Percentiles rank a stretch among this genome's conserved stretches.
Evolutionary conservation across 2,888 invertebrate species (phyloP).

Genomic region (Machimus rusticus): DNA sequence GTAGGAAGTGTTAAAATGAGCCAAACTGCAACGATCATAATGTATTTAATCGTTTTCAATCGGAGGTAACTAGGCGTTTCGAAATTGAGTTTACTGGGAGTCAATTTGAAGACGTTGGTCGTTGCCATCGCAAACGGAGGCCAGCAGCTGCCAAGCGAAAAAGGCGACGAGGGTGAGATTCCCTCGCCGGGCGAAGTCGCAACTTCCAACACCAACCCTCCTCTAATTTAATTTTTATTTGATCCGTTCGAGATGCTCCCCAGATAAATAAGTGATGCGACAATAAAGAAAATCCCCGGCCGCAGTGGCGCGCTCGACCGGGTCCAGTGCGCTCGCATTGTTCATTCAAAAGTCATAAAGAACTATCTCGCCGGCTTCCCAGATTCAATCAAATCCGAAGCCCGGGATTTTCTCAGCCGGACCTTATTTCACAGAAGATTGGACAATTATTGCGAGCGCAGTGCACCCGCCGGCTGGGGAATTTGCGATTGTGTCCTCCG

Average conservation of each 20-base stretch:
- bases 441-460: slow-evolving; percentile 39
- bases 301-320: not conserved
- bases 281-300: slow-evolving; percentile 5
- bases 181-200: not conserved
- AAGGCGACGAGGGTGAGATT: not conserved
- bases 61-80: not conserved
- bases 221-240: not conserved
- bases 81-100: not conserved
- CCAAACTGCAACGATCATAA: not conserved
- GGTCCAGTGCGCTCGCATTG: not conserved
- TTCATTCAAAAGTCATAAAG: slow-evolving; percentile 30
- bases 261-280: not conserved
- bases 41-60: not conserved
- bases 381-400: slow-evolving; percentile 45
- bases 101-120: not conserved
- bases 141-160: not conserved
- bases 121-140: not conserved
- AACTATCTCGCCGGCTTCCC: not conserved
- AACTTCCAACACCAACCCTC: not conserved
- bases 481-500: not conserved
- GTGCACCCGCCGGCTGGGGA: not conserved
- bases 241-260: not conserved
- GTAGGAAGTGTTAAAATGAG: not conserved
- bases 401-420: slow-evolving; percentile 43
- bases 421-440: slow-evolving; percentile 49